Evolutionary conservation across 2,113 vertebrate species (phyloP).

Genomic region (Nothocercus nigrocapillus): DNA sequence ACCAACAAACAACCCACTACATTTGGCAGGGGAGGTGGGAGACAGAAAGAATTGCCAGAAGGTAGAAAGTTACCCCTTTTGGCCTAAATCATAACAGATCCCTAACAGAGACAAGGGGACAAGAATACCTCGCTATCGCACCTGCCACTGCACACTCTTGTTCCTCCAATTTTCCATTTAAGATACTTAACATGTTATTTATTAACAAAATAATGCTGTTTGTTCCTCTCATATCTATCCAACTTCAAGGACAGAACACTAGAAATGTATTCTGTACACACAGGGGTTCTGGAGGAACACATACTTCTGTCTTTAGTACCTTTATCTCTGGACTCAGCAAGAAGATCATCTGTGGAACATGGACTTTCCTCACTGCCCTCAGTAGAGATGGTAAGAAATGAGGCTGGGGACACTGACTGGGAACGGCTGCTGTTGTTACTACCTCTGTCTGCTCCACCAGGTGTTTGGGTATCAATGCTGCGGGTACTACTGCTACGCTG

Average conservation of each 20-base stretch:
- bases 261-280: not conserved
- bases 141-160: not conserved
- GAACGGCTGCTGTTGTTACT: slow-evolving; percentile 95
- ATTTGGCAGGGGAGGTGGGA: not conserved
- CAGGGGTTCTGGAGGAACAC: no score
- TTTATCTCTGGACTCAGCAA: slow-evolving; percentile 88
- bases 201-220: not conserved
- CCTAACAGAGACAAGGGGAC: not conserved
- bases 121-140: not conserved
- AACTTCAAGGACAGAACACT: not conserved
- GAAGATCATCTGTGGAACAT: slow-evolving; percentile 83
- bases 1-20: not conserved
- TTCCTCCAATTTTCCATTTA: not conserved
- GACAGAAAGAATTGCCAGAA: not conserved
- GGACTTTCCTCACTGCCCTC: slow-evolving; percentile 90
- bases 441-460: slow-evolving; percentile 88
- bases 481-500: slow-evolving; percentile 96
- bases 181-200: not conserved
- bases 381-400: slow-evolving; percentile 92
- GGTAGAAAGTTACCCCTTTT: not conserved
- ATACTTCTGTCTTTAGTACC: slow-evolving; percentile 72
- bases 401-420: slow-evolving; percentile 92
- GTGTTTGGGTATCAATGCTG: slow-evolving; percentile 96
- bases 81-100: not conserved
- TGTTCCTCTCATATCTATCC: not conserved